Conservation (phyloP, 2,888 invertebrate genomes). For the Epinotia demarniana region DNA sequence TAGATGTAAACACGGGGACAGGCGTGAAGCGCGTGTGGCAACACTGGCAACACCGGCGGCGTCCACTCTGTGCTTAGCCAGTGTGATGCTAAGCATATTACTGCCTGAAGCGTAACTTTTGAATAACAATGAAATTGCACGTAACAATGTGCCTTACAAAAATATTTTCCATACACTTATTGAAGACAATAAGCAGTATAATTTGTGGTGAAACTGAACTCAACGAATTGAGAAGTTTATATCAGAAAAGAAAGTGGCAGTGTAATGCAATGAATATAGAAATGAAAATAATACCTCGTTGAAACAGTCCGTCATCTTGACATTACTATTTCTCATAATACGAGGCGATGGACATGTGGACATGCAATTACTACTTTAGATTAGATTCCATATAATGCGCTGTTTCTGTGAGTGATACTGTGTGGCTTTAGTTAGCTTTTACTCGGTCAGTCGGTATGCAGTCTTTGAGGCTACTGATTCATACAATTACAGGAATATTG, state of each 20-base stretch:
- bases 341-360: conserved; percentile 22
- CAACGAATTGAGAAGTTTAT: conserved; percentile 43
- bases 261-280: conserved; percentile 42
- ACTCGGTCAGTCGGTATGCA: conserved; percentile 37
- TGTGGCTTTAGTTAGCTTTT: conserved; percentile 36
- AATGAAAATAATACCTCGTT: conserved; percentile 38
- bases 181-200: conserved; percentile 44
- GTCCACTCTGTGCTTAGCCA: conserved; percentile 29
- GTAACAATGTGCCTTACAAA: conserved; percentile 42
- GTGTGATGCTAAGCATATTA: conserved; percentile 32
- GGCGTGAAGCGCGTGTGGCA: conserved; percentile 29
- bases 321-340: conserved; percentile 36
- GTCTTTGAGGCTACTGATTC: conserved; percentile 28
- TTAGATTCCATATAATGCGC: conserved; percentile 33
- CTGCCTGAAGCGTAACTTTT: conserved; percentile 37
- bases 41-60: not conserved
- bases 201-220: conserved; percentile 42
- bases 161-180: conserved; percentile 43
- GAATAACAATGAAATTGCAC: conserved; percentile 45
- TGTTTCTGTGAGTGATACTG: conserved; percentile 3
- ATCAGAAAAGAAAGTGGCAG: conserved; percentile 43
- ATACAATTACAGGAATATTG: conserved; percentile 29
- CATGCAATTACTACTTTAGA: conserved; percentile 31
- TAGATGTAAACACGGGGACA: conserved; percentile 31
- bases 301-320: conserved; percentile 41